Base-by-base conservation (phyloP, 2,797 vertebrate species). In the Hyperoplus immaculatus region DNA sequence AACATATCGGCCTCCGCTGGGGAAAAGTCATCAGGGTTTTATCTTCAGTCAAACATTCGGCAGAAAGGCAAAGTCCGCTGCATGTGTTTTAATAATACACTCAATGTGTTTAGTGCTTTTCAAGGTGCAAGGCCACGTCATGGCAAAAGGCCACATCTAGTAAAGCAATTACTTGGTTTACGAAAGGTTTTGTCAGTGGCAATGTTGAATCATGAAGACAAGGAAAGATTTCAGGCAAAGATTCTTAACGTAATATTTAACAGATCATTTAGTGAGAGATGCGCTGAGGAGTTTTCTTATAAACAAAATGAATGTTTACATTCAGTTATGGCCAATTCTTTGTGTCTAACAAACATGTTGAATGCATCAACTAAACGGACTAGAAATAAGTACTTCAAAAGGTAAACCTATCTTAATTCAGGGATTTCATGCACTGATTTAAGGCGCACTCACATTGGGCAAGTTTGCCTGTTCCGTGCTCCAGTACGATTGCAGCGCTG, bases 41-140 rank as follows among this genome's bases (percentile, higher is more conserved):
- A 54, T 64, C 69, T 68, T 75, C 62, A 49, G 51, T 41, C 45
- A 79, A 75, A 51, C 73, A 69, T 80, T 77, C 69, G 69, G 57
- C 43, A 71, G 41, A 57, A 12, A 29, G 21, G n/a, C 43, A 60
- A 58, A 54, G 65, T 29, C 46, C 11, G 18, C 60, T 55, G 12
- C 18, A 29, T 77, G 51, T 66, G 56, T 69, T 78, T 77, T 67
- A 58, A 41, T 55, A 54, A 66, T 76, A 41, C 47, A 46, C 59
- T 43, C 16, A 1, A 18, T 36, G 21, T 38, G 55, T 61, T 39
- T 2, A 16, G 56, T 57, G 72, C 41, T 69, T 80, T 45, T 64
- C 16, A 77, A 61, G 43, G 29, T 66, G n/a, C 36, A 53, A 42
- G 39, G 55, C 49, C 6, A 51, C 42, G 13, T 39, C 10, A 29